A percentile compares a stretch with the other conserved stretches of the same genome.
Evolutionary conservation across 2,113 vertebrate species (phyloP).

Genomic region (Indicator maculatus): DNA sequence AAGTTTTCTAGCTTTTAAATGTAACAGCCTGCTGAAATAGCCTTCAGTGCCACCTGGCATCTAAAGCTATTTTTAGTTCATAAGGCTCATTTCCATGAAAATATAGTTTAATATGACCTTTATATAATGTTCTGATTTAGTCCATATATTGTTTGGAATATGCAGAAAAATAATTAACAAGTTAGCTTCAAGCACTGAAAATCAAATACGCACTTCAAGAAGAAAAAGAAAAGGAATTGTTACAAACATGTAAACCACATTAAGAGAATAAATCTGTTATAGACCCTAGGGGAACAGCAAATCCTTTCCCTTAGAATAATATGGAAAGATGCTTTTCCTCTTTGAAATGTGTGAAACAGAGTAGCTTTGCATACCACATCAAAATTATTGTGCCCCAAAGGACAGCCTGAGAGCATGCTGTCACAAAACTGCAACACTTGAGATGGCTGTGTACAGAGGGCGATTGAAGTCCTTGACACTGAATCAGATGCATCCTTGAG

Average conservation of each 20-base stretch:
- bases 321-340: neutral
- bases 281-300: neutral
- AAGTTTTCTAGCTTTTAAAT: constrained; percentile 35
- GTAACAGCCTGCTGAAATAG: neutral
- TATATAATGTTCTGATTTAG: constrained; percentile 15
- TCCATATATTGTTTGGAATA: constrained; percentile 30
- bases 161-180: constrained; percentile 66
- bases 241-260: constrained; percentile 2
- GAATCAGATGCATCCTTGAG: neutral
- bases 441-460: neutral
- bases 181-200: constrained; percentile 17
- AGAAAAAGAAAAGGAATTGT: neutral
- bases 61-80: constrained; percentile 24
- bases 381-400: constrained; percentile 13
- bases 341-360: constrained; percentile 1
- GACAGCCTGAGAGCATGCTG: neutral
- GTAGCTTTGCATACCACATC: constrained; percentile 14
- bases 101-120: constrained; percentile 20
- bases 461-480: neutral
- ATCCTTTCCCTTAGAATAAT: constrained; percentile 24
- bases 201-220: neutral
- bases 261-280: neutral
- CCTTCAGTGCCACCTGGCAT: constrained; percentile 22
- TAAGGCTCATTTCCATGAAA: constrained; percentile 23
- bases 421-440: neutral